Evolutionary conservation across 2,113 vertebrate species (phyloP), one percentile per base, ranked within the genome.

Genomic region (Trinectes maculatus): DNA sequence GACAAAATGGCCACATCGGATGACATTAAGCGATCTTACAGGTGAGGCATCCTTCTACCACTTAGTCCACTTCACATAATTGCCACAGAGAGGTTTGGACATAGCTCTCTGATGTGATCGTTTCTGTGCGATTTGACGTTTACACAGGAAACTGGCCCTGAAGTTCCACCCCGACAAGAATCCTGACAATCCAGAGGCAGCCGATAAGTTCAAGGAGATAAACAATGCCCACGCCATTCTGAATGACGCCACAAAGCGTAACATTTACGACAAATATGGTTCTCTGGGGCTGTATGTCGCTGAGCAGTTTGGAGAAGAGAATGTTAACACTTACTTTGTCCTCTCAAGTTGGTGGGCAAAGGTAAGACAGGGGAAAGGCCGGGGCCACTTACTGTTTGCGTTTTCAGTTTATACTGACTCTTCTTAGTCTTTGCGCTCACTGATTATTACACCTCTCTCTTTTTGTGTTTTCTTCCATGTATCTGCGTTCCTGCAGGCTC

Each of bases 331-430:
- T 6, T 99, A 99, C 91, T 99, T 99, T 49, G 97, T 99, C 80
- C 93, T 99, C 0, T 99, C 98, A 79, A 99, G 98, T 88, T 99
- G 98, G 97, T 99, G 98, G 98, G 98, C 98, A 43, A 99, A 99
- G 96, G 97, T 98, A 81, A 94, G 81, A 28, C 1, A 0, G 13
- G 8, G 4, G 0, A 10, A 33, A 37, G 0, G 13, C 34, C 36
- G 13, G 4, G 5, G 29, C 9, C 3, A 13, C 1, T 28, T 3
- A 18, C 33, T 3, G 0, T 25, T 55, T 34, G 12, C 25, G 2
- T 49, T 33, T 49, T 22, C 13, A 8, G 10, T 21, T 63, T 4
- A 29, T 3, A 33, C 24, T 4, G n/a, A 28, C 12, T 8, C 15
- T n/a, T 3, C 16, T 25, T 33, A 26, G 19, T 37, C 6, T 22